Evolutionary conservation across 1,140 invertebrate species (phyloP).

Genomic region (Coboldia fuscipes): DNA sequence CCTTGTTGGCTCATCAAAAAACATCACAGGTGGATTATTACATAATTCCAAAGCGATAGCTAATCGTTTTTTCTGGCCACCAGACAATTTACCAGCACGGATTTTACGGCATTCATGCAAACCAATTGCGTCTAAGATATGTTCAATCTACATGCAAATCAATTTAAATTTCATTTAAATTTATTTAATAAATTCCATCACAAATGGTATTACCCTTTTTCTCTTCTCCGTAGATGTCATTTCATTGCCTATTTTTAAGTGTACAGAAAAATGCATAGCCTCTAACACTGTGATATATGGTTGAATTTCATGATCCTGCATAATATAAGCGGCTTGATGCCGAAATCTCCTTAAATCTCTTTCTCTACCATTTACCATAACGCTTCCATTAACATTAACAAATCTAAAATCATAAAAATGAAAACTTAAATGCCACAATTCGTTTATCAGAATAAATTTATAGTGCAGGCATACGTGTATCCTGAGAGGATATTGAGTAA

Average conservation of each 20-base stretch:
- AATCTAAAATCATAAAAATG: background rate
- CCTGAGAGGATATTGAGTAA: slow-evolving; percentile 43
- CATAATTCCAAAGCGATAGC: slow-evolving; percentile 67
- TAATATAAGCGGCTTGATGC: slow-evolving; percentile 73
- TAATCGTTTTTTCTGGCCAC: slow-evolving; percentile 71
- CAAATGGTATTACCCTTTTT: slow-evolving; percentile 31
- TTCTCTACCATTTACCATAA: slow-evolving; percentile 44
- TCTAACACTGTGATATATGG: slow-evolving; percentile 66
- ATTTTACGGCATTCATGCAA: slow-evolving; percentile 38
- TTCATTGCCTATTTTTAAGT: slow-evolving; percentile 58
- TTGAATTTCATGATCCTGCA: slow-evolving; percentile 72
- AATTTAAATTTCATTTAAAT: background rate
- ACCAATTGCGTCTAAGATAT: slow-evolving; percentile 52
- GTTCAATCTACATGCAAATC: slow-evolving; percentile 27
- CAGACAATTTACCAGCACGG: slow-evolving; percentile 46
- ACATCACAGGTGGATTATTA: slow-evolving; percentile 76
- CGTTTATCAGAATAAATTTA: background rate
- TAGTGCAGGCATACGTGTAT: slow-evolving; percentile 11
- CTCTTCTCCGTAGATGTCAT: slow-evolving; percentile 37
- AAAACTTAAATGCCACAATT: background rate
- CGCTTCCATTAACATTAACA: slow-evolving; percentile 13
- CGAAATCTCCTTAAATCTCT: slow-evolving; percentile 57
- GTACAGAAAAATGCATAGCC: slow-evolving; percentile 65
- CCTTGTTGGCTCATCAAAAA: slow-evolving; percentile 87
- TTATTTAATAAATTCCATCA: background rate